Evolutionary conservation across 2,888 invertebrate genomes (phyloP), one percentile per base, ranked within the genome.

Genomic region (Zonitis immaculata): DNA sequence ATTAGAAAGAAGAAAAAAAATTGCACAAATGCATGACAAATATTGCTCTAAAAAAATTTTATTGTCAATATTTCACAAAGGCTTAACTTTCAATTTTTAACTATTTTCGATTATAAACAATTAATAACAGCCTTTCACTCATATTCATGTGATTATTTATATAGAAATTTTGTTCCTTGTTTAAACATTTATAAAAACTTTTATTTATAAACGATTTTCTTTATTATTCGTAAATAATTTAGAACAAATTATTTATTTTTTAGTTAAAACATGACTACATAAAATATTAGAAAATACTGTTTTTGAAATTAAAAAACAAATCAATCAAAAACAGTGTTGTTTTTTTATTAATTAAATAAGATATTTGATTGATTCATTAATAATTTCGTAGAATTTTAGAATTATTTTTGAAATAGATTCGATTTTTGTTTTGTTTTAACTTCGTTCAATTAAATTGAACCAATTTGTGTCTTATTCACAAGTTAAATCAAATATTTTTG

Each of bases 381-480:
- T n/a, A n/a, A n/a, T 39, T 39, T 39, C 18, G 18, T 39, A 39
- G 16, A 20, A 44, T 28, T 11, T 9, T 44, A 44, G 22, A 9
- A 16, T 22, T 27, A 22, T 11, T 7, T 43, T 20, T 42, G 18
- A 2, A 7, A 1, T 9, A 16, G 9, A 14, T 6, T 16, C 11
- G 39, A 11, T 39, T 39, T 12, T 39, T 9, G 1, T 39, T 39
- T 39, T 39, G 12, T 18, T 39, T 9, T 11, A 39, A 39, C 2
- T 6, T 35, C 7, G 12, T 6, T 43, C 2, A 25, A 43, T 22
- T 35, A 16, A 22, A 47, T 25, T 46, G 22, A 47, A 32, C 54
- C 50, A 54, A 44, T 45, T 51, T 45, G 55, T 55, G 51, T 55
- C 55, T 55, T 55, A 51, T 48, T 47, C 16, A n/a, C 28, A 46